These are phyloP conservation scores for Enteromius afrohamiltoni DNA, from an alignment of 2,797 vertebrate genomes.

Conservation along the genomic window DNA sequence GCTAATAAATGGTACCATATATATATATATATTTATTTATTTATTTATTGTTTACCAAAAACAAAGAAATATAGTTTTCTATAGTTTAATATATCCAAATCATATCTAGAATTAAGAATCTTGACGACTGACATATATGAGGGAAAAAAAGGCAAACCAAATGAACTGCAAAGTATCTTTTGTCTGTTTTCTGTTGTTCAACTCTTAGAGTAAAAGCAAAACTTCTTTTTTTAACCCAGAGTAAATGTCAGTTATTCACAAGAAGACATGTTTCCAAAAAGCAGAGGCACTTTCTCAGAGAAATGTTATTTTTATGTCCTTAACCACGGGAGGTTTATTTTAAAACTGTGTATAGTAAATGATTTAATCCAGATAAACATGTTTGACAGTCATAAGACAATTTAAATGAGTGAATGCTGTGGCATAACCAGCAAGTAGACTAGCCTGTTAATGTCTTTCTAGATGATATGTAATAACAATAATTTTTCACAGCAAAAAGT, in stretches of 20 bases:
- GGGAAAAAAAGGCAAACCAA: not conserved
- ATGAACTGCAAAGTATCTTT: not conserved
- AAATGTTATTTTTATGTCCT: not conserved
- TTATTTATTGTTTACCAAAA: not conserved
- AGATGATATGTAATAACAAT: not conserved
- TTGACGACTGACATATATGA: not conserved
- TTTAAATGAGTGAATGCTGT: not conserved
- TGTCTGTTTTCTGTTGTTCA: not conserved
- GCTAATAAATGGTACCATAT: not conserved
- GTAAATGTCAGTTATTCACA: not conserved
- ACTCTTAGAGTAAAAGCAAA: not conserved
- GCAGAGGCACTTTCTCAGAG: slow-evolving; percentile 29
- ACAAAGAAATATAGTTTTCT: not conserved
- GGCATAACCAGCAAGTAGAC: no score
- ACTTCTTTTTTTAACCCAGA: not conserved
- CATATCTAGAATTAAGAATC: not conserved
- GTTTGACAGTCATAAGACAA: not conserved
- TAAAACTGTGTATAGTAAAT: no score
- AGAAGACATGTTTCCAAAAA: not conserved
- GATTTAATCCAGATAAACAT: no score
- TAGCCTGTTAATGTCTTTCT: not conserved
- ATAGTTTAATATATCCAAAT: not conserved
- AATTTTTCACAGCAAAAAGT: slow-evolving; percentile 5
- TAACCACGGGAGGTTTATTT: not conserved
- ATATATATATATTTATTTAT: no score